Conservation (phyloP, 2,797 vertebrate species). For the Avahi laniger region DNA sequence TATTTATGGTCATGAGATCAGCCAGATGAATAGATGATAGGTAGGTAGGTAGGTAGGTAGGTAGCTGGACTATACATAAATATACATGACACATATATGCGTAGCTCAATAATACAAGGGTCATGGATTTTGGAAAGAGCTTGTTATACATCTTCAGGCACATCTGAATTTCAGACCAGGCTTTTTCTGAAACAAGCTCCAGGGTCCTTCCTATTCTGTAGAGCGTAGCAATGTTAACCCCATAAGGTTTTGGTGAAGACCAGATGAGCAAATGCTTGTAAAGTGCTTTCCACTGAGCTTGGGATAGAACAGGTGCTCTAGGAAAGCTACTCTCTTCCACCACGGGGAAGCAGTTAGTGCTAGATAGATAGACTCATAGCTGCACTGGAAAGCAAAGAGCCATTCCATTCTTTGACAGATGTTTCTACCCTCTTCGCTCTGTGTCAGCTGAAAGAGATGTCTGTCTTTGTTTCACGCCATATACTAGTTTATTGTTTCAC, state of each 20-base stretch:
- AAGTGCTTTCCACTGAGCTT: background rate
- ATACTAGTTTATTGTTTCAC: background rate
- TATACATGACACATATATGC: background rate
- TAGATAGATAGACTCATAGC: background rate
- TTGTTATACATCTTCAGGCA: background rate
- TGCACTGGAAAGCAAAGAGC: background rate
- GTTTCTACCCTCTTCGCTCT: background rate
- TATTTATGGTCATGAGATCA: background rate
- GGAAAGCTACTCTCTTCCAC: background rate
- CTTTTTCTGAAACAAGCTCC: background rate
- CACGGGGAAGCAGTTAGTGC: background rate
- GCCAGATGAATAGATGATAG: background rate
- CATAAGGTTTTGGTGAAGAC: background rate
- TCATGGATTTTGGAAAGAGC: background rate
- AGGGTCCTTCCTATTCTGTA: background rate
- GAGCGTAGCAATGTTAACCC: background rate
- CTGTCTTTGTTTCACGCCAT: background rate
- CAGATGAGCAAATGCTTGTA: background rate
- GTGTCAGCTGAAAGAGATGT: background rate
- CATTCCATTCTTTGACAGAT: background rate
- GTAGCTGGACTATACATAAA: background rate
- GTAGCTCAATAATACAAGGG: background rate
- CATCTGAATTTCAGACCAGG: background rate
- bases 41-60: background rate
- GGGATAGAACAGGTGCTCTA: background rate